Base-by-base conservation (phyloP, 2,797 vertebrate species). In the Sebastes hopkinsi region DNA sequence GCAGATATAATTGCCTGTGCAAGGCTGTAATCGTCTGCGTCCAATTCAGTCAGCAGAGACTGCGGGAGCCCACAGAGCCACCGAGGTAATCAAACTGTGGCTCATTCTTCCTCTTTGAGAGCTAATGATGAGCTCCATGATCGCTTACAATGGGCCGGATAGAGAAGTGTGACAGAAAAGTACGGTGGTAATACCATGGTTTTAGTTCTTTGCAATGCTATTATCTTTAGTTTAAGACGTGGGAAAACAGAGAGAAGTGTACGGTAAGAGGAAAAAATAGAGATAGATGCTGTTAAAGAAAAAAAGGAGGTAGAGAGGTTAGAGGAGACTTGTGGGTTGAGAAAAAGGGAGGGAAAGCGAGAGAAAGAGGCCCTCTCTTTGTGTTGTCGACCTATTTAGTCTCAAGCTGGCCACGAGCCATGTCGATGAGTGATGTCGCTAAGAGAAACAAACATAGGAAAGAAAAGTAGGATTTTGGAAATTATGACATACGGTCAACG, bases 1-100 rank as follows among this genome's bases (percentile, higher is more conserved):
- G 89, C 89, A 91, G 87, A 94, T 93, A 90, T 94, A 94, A 94
- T 95, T 93, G 91, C 88, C 82, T 82, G 79, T 79, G 87, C 71
- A 78, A 89, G 87, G 83, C 91, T 91, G 88, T 94, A 94, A 94
- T 93, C 75, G 86, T 76, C 88, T 87, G 82, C 80, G 62, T 92
- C 92, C 91, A 91, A 88, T 91, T 90, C 87, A 89, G 92, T 93
- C 92, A 87, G 88, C 72, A 85, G 85, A 90, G 86, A 88, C 89
- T 76, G 85, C 46, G 67, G 88, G 86, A 90, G 85, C 88, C 91
- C 87, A 77, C 89, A 83, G 89, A 90, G 90, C 84, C 88, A 70
- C 89, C 3, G 38, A 88, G 86, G 87, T 90, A 90, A 93, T 94
- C 90, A 94, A 92, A 91, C 91, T 79, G 87, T 61, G 84, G 79